A percentile compares a stretch with the other conserved stretches of the same genome.
Conservation (phyloP, 2,113 vertebrate species). For the Psittacara wagleri region DNA sequence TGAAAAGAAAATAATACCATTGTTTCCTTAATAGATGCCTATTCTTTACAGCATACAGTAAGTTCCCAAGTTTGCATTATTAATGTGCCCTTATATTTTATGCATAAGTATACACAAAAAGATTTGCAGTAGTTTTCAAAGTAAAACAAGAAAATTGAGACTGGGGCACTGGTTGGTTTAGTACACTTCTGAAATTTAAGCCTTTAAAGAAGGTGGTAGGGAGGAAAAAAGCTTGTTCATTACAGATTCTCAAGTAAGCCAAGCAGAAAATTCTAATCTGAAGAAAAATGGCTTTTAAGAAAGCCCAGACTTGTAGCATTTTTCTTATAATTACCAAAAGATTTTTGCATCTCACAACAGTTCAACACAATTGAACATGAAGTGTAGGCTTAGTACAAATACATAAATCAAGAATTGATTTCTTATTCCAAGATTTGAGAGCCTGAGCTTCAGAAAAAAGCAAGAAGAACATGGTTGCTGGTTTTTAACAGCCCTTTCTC, state of each 20-base stretch:
- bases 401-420: background rate
- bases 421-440: background rate
- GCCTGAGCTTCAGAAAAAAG: background rate
- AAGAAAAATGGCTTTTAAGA: slow-evolving; percentile 37
- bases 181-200: slow-evolving; percentile 7
- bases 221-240: background rate
- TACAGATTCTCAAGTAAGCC: background rate
- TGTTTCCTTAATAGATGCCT: background rate
- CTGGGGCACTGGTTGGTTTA: background rate
- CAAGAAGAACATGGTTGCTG: background rate
- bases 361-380: background rate
- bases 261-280: slow-evolving; percentile 47
- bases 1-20: background rate
- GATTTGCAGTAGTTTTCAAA: background rate
- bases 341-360: background rate
- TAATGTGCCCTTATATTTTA: background rate
- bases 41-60: background rate
- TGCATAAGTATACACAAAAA: background rate
- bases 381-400: background rate
- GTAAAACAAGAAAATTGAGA: background rate
- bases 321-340: background rate
- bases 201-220: background rate
- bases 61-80: slow-evolving; percentile 3
- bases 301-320: background rate
- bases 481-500: background rate